phyloP scores from a whole-genome alignment of 1,140 invertebrate genomes.

The Bombus cullumanus region DNA sequence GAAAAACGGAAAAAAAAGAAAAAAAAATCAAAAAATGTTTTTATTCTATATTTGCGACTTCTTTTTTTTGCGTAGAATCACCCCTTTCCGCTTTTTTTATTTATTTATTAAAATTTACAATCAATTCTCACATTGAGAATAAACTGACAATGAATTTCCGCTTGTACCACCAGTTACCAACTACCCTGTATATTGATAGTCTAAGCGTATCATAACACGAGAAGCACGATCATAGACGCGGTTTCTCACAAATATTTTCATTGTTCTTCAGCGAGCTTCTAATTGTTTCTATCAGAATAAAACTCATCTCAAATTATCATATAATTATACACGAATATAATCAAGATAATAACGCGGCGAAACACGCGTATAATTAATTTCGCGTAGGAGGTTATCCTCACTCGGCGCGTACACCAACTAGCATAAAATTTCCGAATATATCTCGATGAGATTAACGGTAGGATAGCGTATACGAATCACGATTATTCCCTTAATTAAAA shows the following conservation, averaged over 20 bases:
- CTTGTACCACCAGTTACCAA: too few relatives aligned
- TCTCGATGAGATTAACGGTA: too few relatives aligned
- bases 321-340: background rate
- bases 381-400: background rate
- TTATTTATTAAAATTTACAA: too few relatives aligned
- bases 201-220: background rate
- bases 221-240: background rate
- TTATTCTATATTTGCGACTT: too few relatives aligned
- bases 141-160: too few relatives aligned
- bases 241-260: background rate
- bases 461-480: background rate
- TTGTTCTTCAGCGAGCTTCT: background rate
- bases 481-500: background rate
- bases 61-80: too few relatives aligned
- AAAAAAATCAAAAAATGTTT: too few relatives aligned
- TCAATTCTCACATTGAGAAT: too few relatives aligned
- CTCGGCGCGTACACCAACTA: too few relatives aligned
- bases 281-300: conserved; percentile 5
- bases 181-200: too few relatives aligned
- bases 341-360: conserved; percentile 3
- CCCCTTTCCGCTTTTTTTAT: too few relatives aligned
- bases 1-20: too few relatives aligned
- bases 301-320: background rate
- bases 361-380: conserved; percentile 22
- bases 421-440: background rate